Percentiles rank a stretch among this genome's conserved stretches.
Evolutionary conservation across 2,888 invertebrate species (phyloP).

Genomic region (Hirtodrosophila cameraria): DNA sequence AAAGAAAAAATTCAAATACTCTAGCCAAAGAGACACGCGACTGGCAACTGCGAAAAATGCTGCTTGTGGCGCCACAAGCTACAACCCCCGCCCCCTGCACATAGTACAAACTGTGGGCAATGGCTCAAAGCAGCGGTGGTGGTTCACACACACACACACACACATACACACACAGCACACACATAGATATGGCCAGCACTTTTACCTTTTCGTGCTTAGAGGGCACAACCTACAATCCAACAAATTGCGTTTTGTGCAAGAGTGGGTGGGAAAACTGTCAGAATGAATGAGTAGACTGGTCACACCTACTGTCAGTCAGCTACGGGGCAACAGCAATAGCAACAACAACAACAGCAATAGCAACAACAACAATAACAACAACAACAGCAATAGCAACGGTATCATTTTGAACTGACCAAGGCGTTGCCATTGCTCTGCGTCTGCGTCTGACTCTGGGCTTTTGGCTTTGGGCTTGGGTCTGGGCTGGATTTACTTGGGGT

Average conservation of each 20-base stretch:
- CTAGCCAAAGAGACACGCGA: conserved; percentile 67
- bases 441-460: conserved; percentile 23
- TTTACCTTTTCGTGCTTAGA: conserved; percentile 77
- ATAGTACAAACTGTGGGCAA: conserved; percentile 28
- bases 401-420: conserved; percentile 67
- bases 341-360: conserved; percentile 27
- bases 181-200: conserved; percentile 55
- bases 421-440: conserved; percentile 60
- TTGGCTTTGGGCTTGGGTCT: conserved; percentile 2
- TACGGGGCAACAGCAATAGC: conserved; percentile 43
- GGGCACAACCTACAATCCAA: conserved; percentile 81
- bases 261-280: conserved; percentile 83
- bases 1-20: conserved; percentile 55
- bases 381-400: conserved; percentile 29
- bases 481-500: conserved; percentile 9
- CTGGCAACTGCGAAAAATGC: conserved; percentile 68
- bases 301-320: conserved; percentile 83
- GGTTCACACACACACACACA: conserved; percentile 42
- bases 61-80: conserved; percentile 71
- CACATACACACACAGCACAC: conserved; percentile 12
- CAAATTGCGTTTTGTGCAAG: conserved; percentile 80
- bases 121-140: conserved; percentile 50
- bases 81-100: conserved; percentile 42
- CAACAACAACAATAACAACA: conserved; percentile 21
- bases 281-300: conserved; percentile 83